Evolutionary conservation across 1,140 invertebrate genomes (phyloP).

Genomic region (Leptinotarsa lineolata): DNA sequence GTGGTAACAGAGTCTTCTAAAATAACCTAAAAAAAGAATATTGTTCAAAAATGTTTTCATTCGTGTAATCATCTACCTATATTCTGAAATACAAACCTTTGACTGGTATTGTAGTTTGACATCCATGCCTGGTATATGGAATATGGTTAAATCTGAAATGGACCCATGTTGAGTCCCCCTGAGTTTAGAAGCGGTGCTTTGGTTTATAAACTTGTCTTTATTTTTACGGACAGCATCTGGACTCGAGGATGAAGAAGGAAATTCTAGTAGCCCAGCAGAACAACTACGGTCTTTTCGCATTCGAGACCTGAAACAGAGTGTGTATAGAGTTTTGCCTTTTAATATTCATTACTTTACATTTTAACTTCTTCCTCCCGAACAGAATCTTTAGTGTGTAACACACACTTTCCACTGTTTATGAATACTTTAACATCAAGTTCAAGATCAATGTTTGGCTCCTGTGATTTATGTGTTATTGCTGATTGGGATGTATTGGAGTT

Average conservation of each 20-base stretch:
- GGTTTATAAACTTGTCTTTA: constrained; percentile 59
- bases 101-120: constrained; percentile 93
- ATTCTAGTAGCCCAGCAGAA: constrained; percentile 71
- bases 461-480: constrained; percentile 59
- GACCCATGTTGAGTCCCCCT: constrained; percentile 59
- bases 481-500: constrained; percentile 31
- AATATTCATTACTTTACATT: constrained; percentile 54
- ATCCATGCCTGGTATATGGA: constrained; percentile 93
- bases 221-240: constrained; percentile 59
- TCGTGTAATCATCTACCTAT: background rate
- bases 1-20: constrained; percentile 30
- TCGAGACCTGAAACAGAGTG: constrained; percentile 42
- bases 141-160: constrained; percentile 83
- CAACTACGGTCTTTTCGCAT: constrained; percentile 75
- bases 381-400: constrained; percentile 89
- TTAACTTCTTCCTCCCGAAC: constrained; percentile 72
- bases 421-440: constrained; percentile 95
- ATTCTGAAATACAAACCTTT: constrained; percentile 61
- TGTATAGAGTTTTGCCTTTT: background rate
- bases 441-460: constrained; percentile 94
- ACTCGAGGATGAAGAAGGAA: constrained; percentile 59
- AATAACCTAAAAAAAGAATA: constrained; percentile 32
- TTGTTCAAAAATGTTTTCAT: background rate
- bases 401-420: constrained; percentile 96
- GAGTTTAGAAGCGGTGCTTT: constrained; percentile 59